Conservation (phyloP, 2,113 vertebrate genomes). For the Pseudolaguvia tuberculata region DNA sequence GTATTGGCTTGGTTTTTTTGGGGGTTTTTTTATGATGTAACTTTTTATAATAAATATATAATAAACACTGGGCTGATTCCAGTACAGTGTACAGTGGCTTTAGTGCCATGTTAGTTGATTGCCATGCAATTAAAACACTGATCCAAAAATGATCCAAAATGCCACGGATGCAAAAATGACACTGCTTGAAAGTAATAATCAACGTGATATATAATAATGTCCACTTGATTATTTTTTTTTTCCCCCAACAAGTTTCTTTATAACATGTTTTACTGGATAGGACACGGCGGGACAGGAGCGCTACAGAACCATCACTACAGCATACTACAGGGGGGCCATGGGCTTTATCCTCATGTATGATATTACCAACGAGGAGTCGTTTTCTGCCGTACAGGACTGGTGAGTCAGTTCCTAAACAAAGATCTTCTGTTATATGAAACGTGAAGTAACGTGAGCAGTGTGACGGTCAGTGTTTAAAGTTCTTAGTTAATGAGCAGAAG, state of each 20-base stretch:
- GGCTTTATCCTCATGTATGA: slow-evolving; percentile 80
- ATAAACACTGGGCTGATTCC: no score
- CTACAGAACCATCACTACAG: slow-evolving; percentile 96
- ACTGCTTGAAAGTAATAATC: not conserved
- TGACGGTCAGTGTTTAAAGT: slow-evolving; percentile 14
- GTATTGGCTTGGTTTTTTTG: not conserved
- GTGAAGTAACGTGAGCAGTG: not conserved
- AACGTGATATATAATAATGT: not conserved
- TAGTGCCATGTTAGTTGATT: no score
- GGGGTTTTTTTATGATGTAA: no score
- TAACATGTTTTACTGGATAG: slow-evolving; percentile 58
- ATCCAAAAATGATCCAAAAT: no score
- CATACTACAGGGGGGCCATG: slow-evolving; percentile 96
- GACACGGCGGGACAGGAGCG: slow-evolving; percentile 97
- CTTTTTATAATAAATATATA: no score
- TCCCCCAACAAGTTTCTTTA: not conserved
- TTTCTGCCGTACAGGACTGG: slow-evolving; percentile 86
- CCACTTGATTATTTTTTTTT: not conserved
- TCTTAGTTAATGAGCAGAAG: not conserved
- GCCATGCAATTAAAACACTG: no score
- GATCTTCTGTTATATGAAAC: slow-evolving; percentile 4
- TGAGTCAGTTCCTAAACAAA: slow-evolving; percentile 60
- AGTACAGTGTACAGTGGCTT: no score
- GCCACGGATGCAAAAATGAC: no score
- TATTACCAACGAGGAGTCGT: slow-evolving; percentile 74